These are phyloP conservation scores for Eristalinus sepulchralis DNA, from an alignment of 2,888 invertebrate species.

Conservation along the genomic window DNA sequence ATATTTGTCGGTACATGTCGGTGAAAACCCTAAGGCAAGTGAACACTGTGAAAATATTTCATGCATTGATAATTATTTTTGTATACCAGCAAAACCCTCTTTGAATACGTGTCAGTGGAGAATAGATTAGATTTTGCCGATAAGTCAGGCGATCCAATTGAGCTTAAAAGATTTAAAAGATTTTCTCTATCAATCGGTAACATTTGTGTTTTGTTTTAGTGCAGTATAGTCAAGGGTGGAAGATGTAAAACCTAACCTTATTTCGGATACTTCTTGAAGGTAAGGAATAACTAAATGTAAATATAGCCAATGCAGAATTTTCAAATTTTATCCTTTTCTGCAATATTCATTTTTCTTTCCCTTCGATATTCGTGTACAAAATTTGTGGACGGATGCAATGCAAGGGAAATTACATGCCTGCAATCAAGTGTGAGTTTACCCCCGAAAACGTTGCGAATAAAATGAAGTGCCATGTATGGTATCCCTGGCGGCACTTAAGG, in stretches of 20 bases:
- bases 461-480: slow-evolving; percentile 25
- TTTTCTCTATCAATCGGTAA: too few species aligned
- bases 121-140: neutral
- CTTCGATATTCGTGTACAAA: neutral
- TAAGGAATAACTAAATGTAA: too few species aligned
- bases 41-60: neutral
- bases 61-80: neutral
- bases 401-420: slow-evolving; percentile 1
- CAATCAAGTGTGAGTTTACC: neutral
- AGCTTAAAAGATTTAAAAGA: too few species aligned
- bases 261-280: too few species aligned
- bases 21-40: neutral
- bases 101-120: neutral
- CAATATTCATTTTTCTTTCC: neutral
- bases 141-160: neutral
- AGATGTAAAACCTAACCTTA: too few species aligned
- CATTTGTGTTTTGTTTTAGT: too few species aligned
- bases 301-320: neutral
- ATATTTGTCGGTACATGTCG: neutral
- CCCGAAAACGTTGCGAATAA: neutral
- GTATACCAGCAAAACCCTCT: neutral
- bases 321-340: neutral
- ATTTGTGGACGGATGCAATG: neutral
- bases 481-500: neutral
- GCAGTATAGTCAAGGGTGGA: too few species aligned